Percentiles rank a stretch among this genome's conserved stretches.
phyloP scores from a whole-genome alignment of 1,140 invertebrate species.

The Papilio machaon region DNA sequence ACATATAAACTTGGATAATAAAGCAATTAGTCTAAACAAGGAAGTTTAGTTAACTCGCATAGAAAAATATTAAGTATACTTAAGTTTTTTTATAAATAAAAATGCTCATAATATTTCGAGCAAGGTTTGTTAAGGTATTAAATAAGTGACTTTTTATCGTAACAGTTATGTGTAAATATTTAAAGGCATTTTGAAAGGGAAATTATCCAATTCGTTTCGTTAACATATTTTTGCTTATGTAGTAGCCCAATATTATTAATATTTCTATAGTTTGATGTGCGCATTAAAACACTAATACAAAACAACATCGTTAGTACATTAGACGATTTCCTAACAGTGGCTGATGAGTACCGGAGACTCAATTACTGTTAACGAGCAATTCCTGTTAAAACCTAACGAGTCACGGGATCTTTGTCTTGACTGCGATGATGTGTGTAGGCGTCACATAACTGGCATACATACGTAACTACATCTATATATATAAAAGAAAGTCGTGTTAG shows the following conservation, averaged over 20 bases:
- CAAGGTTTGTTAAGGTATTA: too few relatives aligned
- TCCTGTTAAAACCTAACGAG: conserved; percentile 5
- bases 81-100: neutral
- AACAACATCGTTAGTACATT: conserved; percentile 5
- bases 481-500: too few relatives aligned
- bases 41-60: neutral
- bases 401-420: conserved; percentile 1
- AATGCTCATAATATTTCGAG: too few relatives aligned
- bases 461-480: too few relatives aligned
- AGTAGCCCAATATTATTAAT: too few relatives aligned
- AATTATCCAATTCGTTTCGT: too few relatives aligned
- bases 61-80: neutral
- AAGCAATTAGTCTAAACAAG: neutral
- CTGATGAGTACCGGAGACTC: conserved; percentile 9
- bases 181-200: too few relatives aligned
- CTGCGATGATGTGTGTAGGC: neutral
- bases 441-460: neutral
- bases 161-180: too few relatives aligned
- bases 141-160: too few relatives aligned
- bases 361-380: conserved; percentile 14
- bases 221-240: too few relatives aligned
- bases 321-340: neutral
- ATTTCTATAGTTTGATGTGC: neutral
- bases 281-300: neutral
- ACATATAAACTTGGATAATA: neutral